A percentile compares a stretch with the other conserved stretches of the same genome.
Evolutionary conservation across 92 coral and sea anemone species (phyloP).

Genomic region (Micromussa lordhowensis): DNA sequence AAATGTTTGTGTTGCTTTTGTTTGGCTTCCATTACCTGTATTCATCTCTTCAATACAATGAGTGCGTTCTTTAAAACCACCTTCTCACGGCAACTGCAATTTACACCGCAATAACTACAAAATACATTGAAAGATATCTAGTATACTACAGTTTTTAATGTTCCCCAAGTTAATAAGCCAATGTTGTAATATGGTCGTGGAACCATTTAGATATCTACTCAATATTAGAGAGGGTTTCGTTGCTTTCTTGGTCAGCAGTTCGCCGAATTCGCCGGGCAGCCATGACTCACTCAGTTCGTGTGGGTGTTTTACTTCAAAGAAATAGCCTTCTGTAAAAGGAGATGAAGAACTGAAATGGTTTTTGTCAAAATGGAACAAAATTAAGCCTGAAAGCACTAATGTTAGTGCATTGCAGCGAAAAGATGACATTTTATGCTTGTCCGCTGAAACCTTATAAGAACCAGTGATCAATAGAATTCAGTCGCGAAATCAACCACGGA

Average conservation of each 20-base stretch:
- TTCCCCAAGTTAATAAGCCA: not conserved
- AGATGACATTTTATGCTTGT: not conserved
- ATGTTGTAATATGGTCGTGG: not conserved
- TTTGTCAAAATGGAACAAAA: constrained; percentile 10
- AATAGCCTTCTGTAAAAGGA: not conserved
- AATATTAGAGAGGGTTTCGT: not conserved
- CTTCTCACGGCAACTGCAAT: not conserved
- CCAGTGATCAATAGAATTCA: not conserved
- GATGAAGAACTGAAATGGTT: not conserved
- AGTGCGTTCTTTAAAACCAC: not conserved
- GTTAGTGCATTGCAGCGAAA: not conserved
- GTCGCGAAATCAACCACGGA: constrained; percentile 34
- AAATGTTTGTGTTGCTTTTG: constrained; percentile 6
- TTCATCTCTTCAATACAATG: not conserved
- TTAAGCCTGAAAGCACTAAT: not conserved
- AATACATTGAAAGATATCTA: not conserved
- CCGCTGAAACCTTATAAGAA: not conserved
- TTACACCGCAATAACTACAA: too few relatives aligned
- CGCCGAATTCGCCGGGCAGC: not conserved
- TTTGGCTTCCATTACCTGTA: constrained; percentile 6
- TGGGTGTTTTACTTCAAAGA: constrained; percentile 1
- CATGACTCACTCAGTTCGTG: not conserved
- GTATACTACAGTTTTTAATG: not conserved
- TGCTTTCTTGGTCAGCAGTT: constrained; percentile 7
- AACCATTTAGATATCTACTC: not conserved